Evolutionary conservation across 2,113 vertebrate species (phyloP).

Genomic region (Trogon melanurus): DNA sequence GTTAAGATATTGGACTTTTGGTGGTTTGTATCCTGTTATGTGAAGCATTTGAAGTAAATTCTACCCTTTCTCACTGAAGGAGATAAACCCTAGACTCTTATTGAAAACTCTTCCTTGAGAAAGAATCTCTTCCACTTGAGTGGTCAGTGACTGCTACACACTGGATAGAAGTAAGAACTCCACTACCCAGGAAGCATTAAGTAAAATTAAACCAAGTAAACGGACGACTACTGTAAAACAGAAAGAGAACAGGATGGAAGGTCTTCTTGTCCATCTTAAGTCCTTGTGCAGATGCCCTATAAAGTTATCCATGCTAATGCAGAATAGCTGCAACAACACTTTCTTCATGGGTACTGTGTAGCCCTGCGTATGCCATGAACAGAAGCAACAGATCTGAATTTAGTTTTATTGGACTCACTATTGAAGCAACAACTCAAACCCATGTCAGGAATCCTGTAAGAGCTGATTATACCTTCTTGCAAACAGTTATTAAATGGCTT

Average conservation of each 20-base stretch:
- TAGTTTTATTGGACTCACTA: not conserved
- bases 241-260: not conserved
- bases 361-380: not conserved
- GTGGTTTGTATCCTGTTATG: not conserved
- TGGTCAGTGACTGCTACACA: not conserved
- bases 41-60: not conserved
- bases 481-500: not conserved
- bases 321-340: not conserved
- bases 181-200: not conserved
- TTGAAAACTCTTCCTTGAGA: not conserved
- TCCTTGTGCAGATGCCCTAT: not conserved
- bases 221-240: not conserved
- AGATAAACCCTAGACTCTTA: not conserved
- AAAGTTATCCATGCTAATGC: not conserved
- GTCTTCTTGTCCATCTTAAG: not conserved
- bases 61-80: not conserved
- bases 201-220: not conserved
- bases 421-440: not conserved
- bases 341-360: not conserved
- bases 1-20: not conserved
- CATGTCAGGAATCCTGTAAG: rapidly evolving
- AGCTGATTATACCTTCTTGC: not conserved
- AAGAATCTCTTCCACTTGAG: not conserved
- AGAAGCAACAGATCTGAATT: not conserved
- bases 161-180: not conserved